Base-by-base conservation (phyloP, 2,797 vertebrate species). In the Pelobates cultripes region DNA sequence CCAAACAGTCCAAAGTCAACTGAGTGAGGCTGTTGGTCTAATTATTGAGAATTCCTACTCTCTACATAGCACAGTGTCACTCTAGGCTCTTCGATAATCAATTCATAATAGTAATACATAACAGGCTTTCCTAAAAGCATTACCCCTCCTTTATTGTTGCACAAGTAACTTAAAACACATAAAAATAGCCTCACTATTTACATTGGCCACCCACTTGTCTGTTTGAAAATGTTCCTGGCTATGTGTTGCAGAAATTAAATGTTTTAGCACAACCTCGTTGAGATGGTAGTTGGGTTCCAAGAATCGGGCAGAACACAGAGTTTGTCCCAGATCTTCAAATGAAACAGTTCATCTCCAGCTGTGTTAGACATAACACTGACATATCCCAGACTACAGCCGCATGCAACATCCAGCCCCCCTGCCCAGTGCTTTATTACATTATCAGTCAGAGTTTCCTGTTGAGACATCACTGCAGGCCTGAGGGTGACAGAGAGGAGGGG, bases 361-460 rank as follows among this genome's bases (percentile, higher is more conserved):
- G 42, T 53, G 44, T 53, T 55, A 77, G 73, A 71, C 74, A 82
- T 72, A 77, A 82, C 70, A 64, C 43, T 81, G 73, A 81, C 79
- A 82, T 53, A 71, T 43, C 40, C 73, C 80, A 82, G 80, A 77
- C 74, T 41, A 43, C 17, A 10, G 53, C 69, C 45, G 72, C n/a
- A 77, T 43, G 57, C 57, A 66, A 40, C 74, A 70, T 71, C 57
- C 73, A 82, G 79, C 55, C 67, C 17, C 57, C 68, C 68, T 70
- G 53, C 64, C 43, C 8, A 43, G 63, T 41, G 14, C 72, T 64
- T 81, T 75, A 75, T 81, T 76, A 70, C 57, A 75, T 75, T 81
- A 76, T 70, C 10, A 17, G 66, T 70, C 51, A 75, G 28, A 57
- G 71, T 70, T 80, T 80, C 71, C 71, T 80, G 78, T 63, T 4